These are phyloP conservation scores for Stegastes partitus DNA, from an alignment of 2,113 vertebrate genomes.

Conservation along the genomic window DNA sequence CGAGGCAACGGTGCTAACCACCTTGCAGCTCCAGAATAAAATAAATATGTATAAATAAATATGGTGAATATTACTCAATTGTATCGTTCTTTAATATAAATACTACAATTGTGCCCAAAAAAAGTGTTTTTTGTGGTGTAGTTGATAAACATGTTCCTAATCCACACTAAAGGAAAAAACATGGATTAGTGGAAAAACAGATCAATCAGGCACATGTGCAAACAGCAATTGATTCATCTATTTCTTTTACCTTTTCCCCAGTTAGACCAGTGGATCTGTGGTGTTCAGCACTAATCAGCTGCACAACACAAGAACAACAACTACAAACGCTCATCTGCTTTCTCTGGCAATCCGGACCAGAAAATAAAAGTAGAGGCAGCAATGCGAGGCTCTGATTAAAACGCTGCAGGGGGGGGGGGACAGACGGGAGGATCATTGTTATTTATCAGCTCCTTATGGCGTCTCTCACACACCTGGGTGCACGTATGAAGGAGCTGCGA, in stretches of 20 bases:
- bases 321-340: neutral
- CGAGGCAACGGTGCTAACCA: too few relatives aligned
- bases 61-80: too few relatives aligned
- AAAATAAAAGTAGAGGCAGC: slow-evolving; percentile 25
- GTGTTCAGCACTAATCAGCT: neutral
- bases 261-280: neutral
- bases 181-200: neutral
- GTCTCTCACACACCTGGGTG: slow-evolving; percentile 45
- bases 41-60: too few relatives aligned
- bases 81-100: too few relatives aligned
- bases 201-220: neutral
- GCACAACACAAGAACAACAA: neutral
- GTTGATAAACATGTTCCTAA: neutral
- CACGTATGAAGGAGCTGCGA: slow-evolving; percentile 15
- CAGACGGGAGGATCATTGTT: slow-evolving; percentile 40
- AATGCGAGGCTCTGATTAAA: slow-evolving; percentile 51
- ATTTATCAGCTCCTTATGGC: slow-evolving; percentile 58
- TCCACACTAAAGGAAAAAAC: neutral
- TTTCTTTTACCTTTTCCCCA: neutral
- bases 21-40: too few relatives aligned
- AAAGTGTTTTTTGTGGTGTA: too few relatives aligned
- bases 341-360: neutral
- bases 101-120: too few relatives aligned
- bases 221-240: neutral
- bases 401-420: slow-evolving; percentile 32